Evolutionary conservation across 2,113 vertebrate species (phyloP).

Genomic region (Heteronetta atricapilla): DNA sequence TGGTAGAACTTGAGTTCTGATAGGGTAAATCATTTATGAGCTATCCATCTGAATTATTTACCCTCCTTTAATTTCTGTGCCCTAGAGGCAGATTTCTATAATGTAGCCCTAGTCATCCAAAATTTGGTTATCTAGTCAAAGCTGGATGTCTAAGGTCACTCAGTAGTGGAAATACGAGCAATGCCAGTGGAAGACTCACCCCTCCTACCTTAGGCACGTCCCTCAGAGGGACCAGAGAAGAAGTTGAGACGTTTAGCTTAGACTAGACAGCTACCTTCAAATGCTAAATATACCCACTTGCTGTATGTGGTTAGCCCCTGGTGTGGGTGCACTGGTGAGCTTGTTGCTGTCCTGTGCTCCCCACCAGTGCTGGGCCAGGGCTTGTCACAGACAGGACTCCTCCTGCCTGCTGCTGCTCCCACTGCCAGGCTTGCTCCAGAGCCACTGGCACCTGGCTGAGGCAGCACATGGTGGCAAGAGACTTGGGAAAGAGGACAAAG

Average conservation of each 20-base stretch:
- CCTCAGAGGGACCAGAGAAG: background rate
- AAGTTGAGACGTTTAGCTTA: background rate
- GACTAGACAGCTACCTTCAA: background rate
- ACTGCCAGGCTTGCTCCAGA: background rate
- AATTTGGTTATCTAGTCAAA: background rate
- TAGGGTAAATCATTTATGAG: background rate
- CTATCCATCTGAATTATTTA: background rate
- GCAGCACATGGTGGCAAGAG: background rate
- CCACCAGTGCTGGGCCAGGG: background rate
- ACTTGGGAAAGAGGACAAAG: background rate
- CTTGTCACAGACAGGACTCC: background rate
- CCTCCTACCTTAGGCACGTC: background rate
- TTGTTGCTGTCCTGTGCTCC: background rate
- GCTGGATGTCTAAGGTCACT: background rate
- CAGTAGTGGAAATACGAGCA: background rate
- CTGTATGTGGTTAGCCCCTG: background rate
- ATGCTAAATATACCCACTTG: background rate
- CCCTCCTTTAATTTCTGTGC: background rate
- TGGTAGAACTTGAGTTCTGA: background rate
- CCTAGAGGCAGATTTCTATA: background rate
- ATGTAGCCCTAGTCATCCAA: background rate
- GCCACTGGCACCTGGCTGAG: background rate
- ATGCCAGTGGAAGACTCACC: background rate
- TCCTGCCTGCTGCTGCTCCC: background rate
- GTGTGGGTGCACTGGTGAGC: background rate